These are phyloP conservation scores for Mungos mungo DNA, from an alignment of 2,113 vertebrate species.

Conservation along the genomic window DNA sequence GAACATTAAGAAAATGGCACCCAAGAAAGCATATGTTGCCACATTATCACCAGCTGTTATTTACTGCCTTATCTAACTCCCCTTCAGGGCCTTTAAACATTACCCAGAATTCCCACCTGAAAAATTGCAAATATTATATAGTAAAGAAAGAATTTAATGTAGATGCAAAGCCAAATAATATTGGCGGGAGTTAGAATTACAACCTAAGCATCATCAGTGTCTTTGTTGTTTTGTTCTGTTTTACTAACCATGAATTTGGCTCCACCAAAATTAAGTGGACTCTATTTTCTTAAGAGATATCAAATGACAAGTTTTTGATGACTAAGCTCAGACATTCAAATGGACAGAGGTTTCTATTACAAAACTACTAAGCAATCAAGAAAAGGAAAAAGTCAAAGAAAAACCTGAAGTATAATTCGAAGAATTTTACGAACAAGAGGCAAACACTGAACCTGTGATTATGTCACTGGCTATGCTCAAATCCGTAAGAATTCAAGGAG, in stretches of 20 bases:
- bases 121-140: neutral
- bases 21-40: neutral
- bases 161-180: neutral
- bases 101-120: neutral
- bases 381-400: constrained; percentile 64
- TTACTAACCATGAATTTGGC: neutral
- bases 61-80: neutral
- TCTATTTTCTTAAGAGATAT: constrained; percentile 35
- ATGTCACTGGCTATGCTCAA: neutral
- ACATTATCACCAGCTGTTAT: neutral
- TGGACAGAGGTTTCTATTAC: constrained; percentile 44
- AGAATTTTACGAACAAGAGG: constrained; percentile 1
- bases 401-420: constrained; percentile 58
- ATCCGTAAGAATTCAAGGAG: neutral
- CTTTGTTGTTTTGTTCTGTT: neutral
- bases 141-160: neutral
- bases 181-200: neutral
- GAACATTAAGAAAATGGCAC: constrained; percentile 36
- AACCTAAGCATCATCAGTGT: neutral
- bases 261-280: neutral
- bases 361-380: constrained; percentile 71
- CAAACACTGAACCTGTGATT: neutral
- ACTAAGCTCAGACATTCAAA: constrained; percentile 76
- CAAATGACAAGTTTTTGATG: constrained; percentile 54
- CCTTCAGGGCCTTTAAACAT: neutral